Evolutionary conservation across 1,140 invertebrate genomes (phyloP).

Genomic region (Temnothorax nylanderi): DNA sequence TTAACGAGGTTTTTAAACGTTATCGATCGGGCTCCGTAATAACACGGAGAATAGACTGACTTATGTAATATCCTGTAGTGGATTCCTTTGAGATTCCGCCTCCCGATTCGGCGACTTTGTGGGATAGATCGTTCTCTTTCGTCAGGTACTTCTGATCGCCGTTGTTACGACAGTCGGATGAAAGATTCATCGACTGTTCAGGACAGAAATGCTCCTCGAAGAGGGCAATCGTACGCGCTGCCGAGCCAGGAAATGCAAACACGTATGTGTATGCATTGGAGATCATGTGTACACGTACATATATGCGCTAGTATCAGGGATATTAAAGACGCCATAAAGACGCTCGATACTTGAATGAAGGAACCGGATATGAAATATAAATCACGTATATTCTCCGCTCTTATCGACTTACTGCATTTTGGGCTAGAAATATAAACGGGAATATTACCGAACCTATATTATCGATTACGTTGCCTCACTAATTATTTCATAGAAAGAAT

Average conservation of each 20-base stretch:
- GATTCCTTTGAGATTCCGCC: slow-evolving; percentile 60
- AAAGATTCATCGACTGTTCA: slow-evolving; percentile 75
- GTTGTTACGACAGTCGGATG: slow-evolving; percentile 71
- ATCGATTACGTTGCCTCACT: not conserved
- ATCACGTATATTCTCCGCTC: not conserved
- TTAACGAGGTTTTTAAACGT: slow-evolving; percentile 50
- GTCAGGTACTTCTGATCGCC: slow-evolving; percentile 58
- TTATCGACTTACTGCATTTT: slow-evolving; percentile 36
- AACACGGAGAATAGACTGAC: slow-evolving; percentile 72
- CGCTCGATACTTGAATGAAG: slow-evolving; percentile 40
- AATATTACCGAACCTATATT: slow-evolving; percentile 15
- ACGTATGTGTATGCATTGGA: not conserved
- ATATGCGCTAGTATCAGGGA: slow-evolving; percentile 15
- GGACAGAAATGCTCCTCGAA: slow-evolving; percentile 62
- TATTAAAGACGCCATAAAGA: slow-evolving; percentile 64
- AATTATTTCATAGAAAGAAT: not conserved
- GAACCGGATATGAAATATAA: slow-evolving; percentile 58
- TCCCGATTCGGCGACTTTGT: slow-evolving; percentile 56
- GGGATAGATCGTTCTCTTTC: slow-evolving; percentile 50
- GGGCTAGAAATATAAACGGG: not conserved
- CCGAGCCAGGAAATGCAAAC: slow-evolving; percentile 50
- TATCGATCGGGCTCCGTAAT: slow-evolving; percentile 30
- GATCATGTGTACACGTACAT: slow-evolving; percentile 21
- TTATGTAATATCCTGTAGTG: slow-evolving; percentile 70
- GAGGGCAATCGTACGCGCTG: slow-evolving; percentile 57